A percentile compares a stretch with the other conserved stretches of the same genome.
Evolutionary conservation across 2,888 invertebrate species (phyloP).

Genomic region (Tortricodes alternella): DNA sequence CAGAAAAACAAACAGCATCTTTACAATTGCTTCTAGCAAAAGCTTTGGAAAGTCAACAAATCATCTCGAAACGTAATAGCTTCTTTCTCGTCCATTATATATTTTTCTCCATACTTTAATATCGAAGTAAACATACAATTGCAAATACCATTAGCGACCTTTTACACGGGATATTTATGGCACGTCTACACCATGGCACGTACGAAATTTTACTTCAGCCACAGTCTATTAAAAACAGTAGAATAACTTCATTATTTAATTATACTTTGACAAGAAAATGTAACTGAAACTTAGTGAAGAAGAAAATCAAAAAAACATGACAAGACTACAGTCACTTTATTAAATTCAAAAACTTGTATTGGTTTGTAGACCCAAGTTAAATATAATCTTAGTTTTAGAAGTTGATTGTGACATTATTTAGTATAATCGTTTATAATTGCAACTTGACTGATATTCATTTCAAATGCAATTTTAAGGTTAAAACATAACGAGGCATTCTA

Average conservation of each 20-base stretch:
- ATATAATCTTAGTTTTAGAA: no score
- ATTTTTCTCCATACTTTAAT: constrained; percentile 50
- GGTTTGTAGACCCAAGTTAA: no score
- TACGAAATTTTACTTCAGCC: constrained; percentile 69
- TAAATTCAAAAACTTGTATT: no score
- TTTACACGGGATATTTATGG: constrained; percentile 73
- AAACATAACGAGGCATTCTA: no score
- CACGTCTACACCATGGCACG: constrained; percentile 58
- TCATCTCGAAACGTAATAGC: constrained; percentile 8
- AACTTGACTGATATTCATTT: no score
- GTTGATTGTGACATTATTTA: no score
- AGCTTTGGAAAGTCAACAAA: constrained; percentile 8
- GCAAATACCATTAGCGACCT: constrained; percentile 71
- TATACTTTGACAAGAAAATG: neutral
- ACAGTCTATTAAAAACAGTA: neutral
- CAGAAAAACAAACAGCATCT: neutral
- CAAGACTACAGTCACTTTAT: no score
- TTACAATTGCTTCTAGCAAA: neutral
- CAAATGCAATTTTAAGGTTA: no score
- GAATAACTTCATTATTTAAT: neutral
- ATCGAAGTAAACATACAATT: constrained; percentile 50
- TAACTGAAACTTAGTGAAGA: neutral
- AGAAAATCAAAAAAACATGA: no score
- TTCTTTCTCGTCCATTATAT: constrained; percentile 20
- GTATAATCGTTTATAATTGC: no score